phyloP scores from a whole-genome alignment of 1,140 invertebrate genomes.

The Tyrophagus putrescentiae region DNA sequence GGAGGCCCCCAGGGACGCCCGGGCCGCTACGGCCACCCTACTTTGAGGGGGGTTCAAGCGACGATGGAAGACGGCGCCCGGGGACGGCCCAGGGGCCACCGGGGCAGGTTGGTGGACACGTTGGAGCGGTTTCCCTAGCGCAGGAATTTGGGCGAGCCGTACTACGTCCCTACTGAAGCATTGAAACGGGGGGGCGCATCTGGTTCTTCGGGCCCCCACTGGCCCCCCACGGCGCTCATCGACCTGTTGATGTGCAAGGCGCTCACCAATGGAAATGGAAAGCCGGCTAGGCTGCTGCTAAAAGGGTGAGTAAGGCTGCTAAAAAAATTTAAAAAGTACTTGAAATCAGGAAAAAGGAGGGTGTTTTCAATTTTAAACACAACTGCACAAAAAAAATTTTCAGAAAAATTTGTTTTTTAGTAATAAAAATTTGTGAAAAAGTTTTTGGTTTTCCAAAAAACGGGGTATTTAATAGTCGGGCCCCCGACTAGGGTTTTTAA shows the following conservation, averaged over 20 bases:
- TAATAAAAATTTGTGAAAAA: not conserved
- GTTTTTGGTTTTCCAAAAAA: not conserved
- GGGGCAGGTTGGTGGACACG: constrained; percentile 32
- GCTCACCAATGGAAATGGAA: constrained; percentile 7
- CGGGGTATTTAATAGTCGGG: not conserved
- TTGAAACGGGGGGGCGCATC: constrained; percentile 23
- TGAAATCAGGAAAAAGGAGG: not conserved
- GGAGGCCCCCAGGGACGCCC: constrained; percentile 31
- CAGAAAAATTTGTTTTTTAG: not conserved
- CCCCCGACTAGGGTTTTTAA: not conserved
- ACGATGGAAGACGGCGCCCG: constrained; percentile 23
- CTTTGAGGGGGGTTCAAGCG: constrained; percentile 32
- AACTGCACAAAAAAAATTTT: not conserved
- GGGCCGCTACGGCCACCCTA: constrained; percentile 33
- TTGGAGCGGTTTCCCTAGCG: constrained; percentile 32
- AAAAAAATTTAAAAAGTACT: not conserved
- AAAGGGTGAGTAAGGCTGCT: not conserved
- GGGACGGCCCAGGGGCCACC: constrained; percentile 27
- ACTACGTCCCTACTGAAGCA: constrained; percentile 23
- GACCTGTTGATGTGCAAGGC: constrained; percentile 19
- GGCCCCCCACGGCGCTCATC: constrained; percentile 21
- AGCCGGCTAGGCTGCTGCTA: not conserved
- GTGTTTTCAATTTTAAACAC: not conserved
- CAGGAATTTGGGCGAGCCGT: constrained; percentile 26
- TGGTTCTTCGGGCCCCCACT: constrained; percentile 19